Evolutionary conservation across 2,113 vertebrate genomes (phyloP), one percentile per base, ranked within the genome.

Genomic region (Jaculus jaculus): DNA sequence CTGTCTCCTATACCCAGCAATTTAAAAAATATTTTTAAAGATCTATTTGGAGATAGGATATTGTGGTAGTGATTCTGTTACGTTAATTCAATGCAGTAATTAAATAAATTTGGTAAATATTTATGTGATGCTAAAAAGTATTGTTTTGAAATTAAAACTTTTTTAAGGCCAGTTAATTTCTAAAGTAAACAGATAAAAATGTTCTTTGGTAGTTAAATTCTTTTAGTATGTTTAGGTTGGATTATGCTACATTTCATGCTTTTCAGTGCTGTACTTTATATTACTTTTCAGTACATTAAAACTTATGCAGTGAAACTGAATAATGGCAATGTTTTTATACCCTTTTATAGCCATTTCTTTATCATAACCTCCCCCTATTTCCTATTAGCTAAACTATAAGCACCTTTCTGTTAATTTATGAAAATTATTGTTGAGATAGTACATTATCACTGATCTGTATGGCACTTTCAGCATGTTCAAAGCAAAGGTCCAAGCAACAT

Each of bases 381-480:
- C 97, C 97, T 98, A 97, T 98, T 98, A 96, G 96, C 97, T 97
- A 98, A 97, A 98, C 98, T 99, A 97, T 99, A 99, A 99, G 98
- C 98, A 98, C 98, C 98, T 98, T 98, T 98, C 98, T 98, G 98
- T 99, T 99, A 98, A 99, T 99, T 99, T 99, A 99, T 99, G 99
- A 99, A 99, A 99, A 99, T 99, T 98, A 98, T 99, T 99, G 99
- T 99, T 98, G 99, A 99, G 98, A 98, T 99, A 98, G 99, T 99
- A 99, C 98, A 99, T 98, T 98, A 99, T 98, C 97, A 95, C 98
- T 99, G 99, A 99, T 99, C 99, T 99, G 99, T 98, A 98, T 98
- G 98, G 98, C 98, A 98, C 97, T 98, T 98, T 97, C 97, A 98
- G 97, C 98, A 98, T 99, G 98, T 99, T 99, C 98, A 98, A 99